A percentile compares a stretch with the other conserved stretches of the same genome.
Conservation (phyloP, 35 echinoderm and acorn worm genomes). For the Apostichopus parvimensis region DNA sequence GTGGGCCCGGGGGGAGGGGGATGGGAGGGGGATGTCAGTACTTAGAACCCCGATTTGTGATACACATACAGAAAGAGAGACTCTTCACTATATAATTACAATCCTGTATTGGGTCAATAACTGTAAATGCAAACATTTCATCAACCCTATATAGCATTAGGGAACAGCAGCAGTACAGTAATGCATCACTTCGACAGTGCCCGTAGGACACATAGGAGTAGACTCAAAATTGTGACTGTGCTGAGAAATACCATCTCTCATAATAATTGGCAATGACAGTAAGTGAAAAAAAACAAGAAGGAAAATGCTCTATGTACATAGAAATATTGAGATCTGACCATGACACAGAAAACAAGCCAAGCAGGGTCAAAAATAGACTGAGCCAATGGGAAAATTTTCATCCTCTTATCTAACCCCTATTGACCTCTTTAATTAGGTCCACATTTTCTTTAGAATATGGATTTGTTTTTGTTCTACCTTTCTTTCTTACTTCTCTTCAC, state of each 20-base stretch:
- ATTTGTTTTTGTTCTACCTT: neutral
- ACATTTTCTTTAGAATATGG: slow-evolving; percentile 5
- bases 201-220: too few relatives aligned
- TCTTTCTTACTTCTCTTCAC: too few relatives aligned
- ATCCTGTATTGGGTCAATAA: too few relatives aligned
- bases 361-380: neutral
- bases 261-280: slow-evolving; percentile 33
- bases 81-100: too few relatives aligned
- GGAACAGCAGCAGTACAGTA: too few relatives aligned
- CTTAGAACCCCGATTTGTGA: too few relatives aligned
- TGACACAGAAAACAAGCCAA: slow-evolving; percentile 22
- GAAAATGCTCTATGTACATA: neutral
- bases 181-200: neutral
- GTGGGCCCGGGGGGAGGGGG: too few relatives aligned
- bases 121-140: too few relatives aligned
- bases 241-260: slow-evolving; percentile 25
- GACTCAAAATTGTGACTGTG: neutral
- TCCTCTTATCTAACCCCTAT: neutral
- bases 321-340: slow-evolving; percentile 26
- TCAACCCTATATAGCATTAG: too few relatives aligned
- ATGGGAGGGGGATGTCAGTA: too few relatives aligned
- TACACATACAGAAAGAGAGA: too few relatives aligned
- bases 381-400: slow-evolving; percentile 18
- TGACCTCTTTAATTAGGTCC: slow-evolving; percentile 41
- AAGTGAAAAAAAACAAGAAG: slow-evolving; percentile 30